These are phyloP conservation scores for Columbina picui DNA, from an alignment of 2,113 vertebrate genomes.

Conservation along the genomic window DNA sequence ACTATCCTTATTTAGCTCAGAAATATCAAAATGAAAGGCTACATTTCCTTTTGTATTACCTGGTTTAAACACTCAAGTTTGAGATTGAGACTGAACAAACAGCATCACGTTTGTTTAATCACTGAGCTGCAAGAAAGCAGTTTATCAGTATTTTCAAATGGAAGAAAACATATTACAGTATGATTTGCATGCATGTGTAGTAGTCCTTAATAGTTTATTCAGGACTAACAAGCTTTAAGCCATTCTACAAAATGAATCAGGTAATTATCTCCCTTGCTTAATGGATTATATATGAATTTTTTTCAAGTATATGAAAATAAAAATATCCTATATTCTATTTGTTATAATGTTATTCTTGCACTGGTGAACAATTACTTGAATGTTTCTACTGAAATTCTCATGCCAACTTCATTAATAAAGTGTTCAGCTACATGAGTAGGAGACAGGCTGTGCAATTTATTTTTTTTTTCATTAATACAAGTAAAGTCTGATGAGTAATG, in stretches of 20 bases:
- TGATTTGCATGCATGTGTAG: neutral
- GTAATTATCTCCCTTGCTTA: neutral
- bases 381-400: neutral
- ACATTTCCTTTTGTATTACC: neutral
- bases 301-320: neutral
- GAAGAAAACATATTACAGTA: rapidly evolving
- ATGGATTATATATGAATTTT: neutral
- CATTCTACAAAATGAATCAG: neutral
- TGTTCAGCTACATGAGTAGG: neutral
- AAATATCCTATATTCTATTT: neutral
- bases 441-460: neutral
- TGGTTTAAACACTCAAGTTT: neutral
- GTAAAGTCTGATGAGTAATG: neutral
- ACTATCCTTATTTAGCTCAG: neutral
- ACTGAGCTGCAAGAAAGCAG: neutral
- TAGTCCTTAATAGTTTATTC: neutral
- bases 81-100: neutral
- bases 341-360: neutral
- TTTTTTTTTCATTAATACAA: neutral
- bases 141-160: neutral
- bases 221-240: neutral
- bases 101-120: neutral
- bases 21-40: neutral
- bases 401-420: neutral
- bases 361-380: neutral